phyloP scores from a whole-genome alignment of 64 coral and sea anemone genomes.

The Porites lutea region DNA sequence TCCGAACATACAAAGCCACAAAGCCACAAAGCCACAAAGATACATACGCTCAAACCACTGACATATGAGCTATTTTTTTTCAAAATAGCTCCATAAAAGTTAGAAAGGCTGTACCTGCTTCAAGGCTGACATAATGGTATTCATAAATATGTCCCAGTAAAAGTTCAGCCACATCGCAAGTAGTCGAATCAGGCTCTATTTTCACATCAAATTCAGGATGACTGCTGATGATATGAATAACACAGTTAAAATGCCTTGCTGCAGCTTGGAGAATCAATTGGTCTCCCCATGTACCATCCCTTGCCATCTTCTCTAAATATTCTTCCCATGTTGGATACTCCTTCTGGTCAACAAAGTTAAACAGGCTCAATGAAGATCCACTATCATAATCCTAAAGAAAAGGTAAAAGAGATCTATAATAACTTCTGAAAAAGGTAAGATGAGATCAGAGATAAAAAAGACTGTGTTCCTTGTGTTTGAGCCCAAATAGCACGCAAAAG shows the following conservation, averaged over 20 bases:
- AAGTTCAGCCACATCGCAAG: not conserved
- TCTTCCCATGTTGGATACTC: not conserved
- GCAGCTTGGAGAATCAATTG: constrained; percentile 1
- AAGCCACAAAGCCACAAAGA: too few relatives aligned
- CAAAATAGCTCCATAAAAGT: too few relatives aligned
- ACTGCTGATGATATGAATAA: constrained; percentile 31
- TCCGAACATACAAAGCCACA: too few relatives aligned
- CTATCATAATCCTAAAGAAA: too few relatives aligned
- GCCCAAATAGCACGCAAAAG: too few relatives aligned
- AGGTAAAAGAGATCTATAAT: too few relatives aligned
- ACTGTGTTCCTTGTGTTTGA: too few relatives aligned
- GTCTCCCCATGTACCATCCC: constrained; percentile 31
- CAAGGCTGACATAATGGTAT: constrained; percentile 30
- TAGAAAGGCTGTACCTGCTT: not conserved
- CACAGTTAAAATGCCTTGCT: not conserved
- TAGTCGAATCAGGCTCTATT: not conserved
- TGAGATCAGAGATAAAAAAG: too few relatives aligned
- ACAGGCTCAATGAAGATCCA: not conserved
- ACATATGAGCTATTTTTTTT: too few relatives aligned
- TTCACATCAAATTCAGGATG: not conserved
- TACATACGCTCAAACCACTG: too few relatives aligned
- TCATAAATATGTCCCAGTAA: constrained; percentile 28
- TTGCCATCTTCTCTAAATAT: constrained; percentile 1
- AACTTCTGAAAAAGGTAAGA: too few relatives aligned
- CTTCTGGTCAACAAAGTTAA: not conserved